Evolutionary conservation across 2,797 vertebrate genomes (phyloP), one percentile per base, ranked within the genome.

Genomic region (Trachops cirrhosus): DNA sequence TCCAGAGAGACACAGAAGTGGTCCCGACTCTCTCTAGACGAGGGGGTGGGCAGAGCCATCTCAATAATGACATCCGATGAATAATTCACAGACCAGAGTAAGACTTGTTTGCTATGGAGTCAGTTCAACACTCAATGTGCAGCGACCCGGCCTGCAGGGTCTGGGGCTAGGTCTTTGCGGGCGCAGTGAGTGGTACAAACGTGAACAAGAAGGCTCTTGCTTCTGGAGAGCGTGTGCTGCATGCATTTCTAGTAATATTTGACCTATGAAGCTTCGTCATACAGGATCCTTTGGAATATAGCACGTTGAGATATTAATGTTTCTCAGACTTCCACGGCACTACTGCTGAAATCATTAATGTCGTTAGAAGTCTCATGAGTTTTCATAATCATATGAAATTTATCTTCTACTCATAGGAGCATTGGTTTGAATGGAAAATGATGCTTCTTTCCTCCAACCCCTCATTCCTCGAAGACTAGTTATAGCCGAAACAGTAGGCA

Each of bases 61-160:
- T 94, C 92, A 88, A 85, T 94, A 73, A 91, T 68, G 89, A 93
- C 89, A 82, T 91, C 73, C 92, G 93, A 59, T 73, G 50, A 94
- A 71, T 32, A 79, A 83, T 41, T 78, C 86, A 75, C 46, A 71
- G 73, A 34, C 54, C 79, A 82, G 77, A 78, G n/a, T 26, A 50
- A 78, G 41, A 64, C 22, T 9, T 48, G 62, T 87, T 94, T 48
- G 70, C 70, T 89, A 0, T 75, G 91, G 75, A 84, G 74, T 85
- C 41, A 22, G 21, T 52, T 78, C 24, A 24, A 50, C 11, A 46
- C 11, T 37, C 54, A 71, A 68, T 9, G n/a, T 15, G 11, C 46
- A 70, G 6, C n/a, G 18, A 9, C 44, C 5, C 32, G 3, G 18
- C 64, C 50, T 71, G 44, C 6, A 12, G 70, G 50, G 29, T 54